Conservation (phyloP, 1,140 invertebrate genomes). For the Holotrichia oblita region DNA sequence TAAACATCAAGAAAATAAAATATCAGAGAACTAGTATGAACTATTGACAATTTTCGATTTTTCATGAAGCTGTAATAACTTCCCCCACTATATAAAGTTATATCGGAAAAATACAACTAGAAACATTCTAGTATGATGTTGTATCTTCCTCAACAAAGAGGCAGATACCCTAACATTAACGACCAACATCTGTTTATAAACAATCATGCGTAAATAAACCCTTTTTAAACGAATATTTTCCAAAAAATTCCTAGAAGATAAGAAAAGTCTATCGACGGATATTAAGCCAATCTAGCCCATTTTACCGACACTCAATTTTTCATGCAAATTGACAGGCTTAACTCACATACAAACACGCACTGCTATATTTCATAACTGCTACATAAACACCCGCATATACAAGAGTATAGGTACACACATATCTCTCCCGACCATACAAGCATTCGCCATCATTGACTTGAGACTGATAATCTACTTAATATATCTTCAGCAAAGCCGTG, state of each 20-base stretch:
- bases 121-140: too few species aligned
- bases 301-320: not conserved
- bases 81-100: too few species aligned
- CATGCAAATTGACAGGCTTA: not conserved
- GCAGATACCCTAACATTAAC: too few species aligned
- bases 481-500: conserved; percentile 8
- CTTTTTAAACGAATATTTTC: conserved; percentile 12
- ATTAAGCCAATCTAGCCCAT: not conserved
- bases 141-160: too few species aligned
- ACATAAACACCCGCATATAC: not conserved
- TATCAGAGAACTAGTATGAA: too few species aligned
- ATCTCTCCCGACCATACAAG: not conserved
- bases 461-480: conserved; percentile 7
- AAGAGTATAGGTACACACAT: not conserved
- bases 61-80: too few species aligned
- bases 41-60: too few species aligned
- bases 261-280: not conserved
- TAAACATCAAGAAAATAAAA: too few species aligned
- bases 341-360: not conserved
- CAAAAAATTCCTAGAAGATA: not conserved
- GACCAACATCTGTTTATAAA: not conserved
- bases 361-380: too few species aligned
- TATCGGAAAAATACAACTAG: too few species aligned
- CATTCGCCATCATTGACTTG: conserved; percentile 4
- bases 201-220: not conserved